Evolutionary conservation across 2,888 invertebrate species (phyloP).

Genomic region (Trichopoda pennipes): DNA sequence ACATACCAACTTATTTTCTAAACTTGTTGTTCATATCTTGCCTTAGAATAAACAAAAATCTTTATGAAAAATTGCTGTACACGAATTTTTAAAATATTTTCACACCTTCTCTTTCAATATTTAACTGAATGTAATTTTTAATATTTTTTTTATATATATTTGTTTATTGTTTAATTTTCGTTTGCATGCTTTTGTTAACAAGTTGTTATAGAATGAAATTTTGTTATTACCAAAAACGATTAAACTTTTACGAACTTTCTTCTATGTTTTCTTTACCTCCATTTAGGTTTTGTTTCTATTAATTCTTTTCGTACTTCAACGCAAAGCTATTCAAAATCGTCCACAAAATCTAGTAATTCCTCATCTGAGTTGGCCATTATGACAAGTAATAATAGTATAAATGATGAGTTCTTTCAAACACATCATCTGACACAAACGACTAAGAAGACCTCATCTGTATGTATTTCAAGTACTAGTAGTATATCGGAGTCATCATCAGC

Average conservation of each 20-base stretch:
- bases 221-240: background rate
- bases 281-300: slow-evolving; percentile 84
- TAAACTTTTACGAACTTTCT: slow-evolving; percentile 12
- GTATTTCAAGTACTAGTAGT: slow-evolving; percentile 69
- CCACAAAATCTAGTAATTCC: slow-evolving; percentile 77
- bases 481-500: slow-evolving; percentile 52
- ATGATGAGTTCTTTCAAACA: slow-evolving; percentile 69
- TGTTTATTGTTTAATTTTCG: slow-evolving; percentile 33
- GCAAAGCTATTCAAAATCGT: slow-evolving; percentile 83
- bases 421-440: slow-evolving; percentile 60
- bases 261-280: background rate
- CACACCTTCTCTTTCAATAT: slow-evolving; percentile 37
- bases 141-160: slow-evolving; percentile 6
- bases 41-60: slow-evolving; percentile 54
- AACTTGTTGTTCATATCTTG: slow-evolving; percentile 58
- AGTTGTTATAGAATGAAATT: slow-evolving; percentile 9
- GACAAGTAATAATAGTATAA: slow-evolving; percentile 71
- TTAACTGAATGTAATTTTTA: slow-evolving; percentile 4
- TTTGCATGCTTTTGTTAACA: slow-evolving; percentile 59
- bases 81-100: slow-evolving; percentile 50
- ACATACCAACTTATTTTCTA: slow-evolving; percentile 52
- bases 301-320: slow-evolving; percentile 84
- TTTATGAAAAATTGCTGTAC: slow-evolving; percentile 49
- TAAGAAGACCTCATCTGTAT: slow-evolving; percentile 59
- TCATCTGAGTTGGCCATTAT: slow-evolving; percentile 75